Conservation (phyloP, 2,888 invertebrate genomes). For the Leucophenga maculata region DNA sequence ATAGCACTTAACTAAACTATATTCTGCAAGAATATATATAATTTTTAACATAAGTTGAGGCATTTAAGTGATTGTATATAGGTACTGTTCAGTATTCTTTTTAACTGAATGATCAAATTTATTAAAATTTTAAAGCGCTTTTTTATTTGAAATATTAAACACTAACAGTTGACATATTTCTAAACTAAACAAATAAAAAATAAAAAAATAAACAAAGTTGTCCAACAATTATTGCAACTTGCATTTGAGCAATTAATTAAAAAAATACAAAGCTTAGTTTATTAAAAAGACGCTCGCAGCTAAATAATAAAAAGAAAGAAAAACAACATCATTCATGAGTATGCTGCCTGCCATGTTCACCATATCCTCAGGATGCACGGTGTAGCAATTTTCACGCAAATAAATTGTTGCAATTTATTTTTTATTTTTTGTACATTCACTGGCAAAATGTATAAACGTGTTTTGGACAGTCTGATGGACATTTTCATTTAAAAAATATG, state of each 20-base stretch:
- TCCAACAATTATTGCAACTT: neutral
- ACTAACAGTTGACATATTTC: no score
- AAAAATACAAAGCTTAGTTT: neutral
- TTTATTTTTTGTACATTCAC: constrained; percentile 9
- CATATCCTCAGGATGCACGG: constrained; percentile 3
- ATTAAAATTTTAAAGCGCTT: no score
- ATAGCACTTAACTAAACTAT: no score
- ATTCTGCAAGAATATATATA: no score
- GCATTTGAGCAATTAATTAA: constrained; percentile 9
- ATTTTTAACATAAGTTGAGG: no score
- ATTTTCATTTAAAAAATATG: constrained; percentile 26
- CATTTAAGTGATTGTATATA: no score
- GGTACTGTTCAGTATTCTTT: no score
- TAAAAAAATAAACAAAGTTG: neutral
- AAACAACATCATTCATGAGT: no score
- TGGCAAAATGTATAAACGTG: constrained; percentile 10
- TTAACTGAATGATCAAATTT: no score
- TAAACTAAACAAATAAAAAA: neutral
- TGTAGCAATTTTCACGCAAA: constrained; percentile 21
- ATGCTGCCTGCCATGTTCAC: neutral
- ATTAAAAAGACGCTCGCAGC: neutral
- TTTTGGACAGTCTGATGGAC: constrained; percentile 30
- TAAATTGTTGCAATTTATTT: constrained; percentile 24
- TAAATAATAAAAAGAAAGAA: no score
- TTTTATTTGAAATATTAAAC: no score